Base-by-base conservation (phyloP, 2,113 vertebrate species). In the Panthera uncia region DNA sequence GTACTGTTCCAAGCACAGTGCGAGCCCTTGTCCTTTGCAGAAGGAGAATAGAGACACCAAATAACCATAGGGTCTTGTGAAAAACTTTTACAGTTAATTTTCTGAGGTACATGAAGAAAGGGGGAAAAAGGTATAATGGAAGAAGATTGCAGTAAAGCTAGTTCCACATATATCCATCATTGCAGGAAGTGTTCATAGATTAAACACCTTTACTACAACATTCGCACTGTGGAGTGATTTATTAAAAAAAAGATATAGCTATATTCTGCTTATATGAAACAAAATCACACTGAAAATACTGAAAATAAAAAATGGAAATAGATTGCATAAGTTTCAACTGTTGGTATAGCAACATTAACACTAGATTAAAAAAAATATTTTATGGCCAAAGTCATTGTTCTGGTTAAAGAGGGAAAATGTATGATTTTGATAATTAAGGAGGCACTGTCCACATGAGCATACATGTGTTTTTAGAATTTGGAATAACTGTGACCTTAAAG, bases 281-380 rank as follows among this genome's bases (percentile, higher is more conserved):
- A 94, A 71, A 87, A 48, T 19, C 3, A n/a, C 21, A 10, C 7
- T 31, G 18, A 82, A 82, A 86, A 81, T 87, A 92, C 16, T 87
- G 41, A 82, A 96, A 96, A 61, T n/a, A 69, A 66, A 78, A 7
- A 94, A 69, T 14, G 52, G 65, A 93, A 95, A 61, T 45, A 68
- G 50, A 48, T 63, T 0, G 8, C 86, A 63, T 83, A 41, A 87
- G 15, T 85, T 94, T 8, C 21, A 83, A 97, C 73, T 27, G 14
- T 83, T 88, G 41, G 16, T 36, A n/a, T 36, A 81, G 6, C 23
- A 71, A 71, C 48, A 65, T 85, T 96, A 88, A 57, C 61, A 16
- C 36, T 4, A 71, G 23, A 89, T 36, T 7, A 4, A 55, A 91
- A 93, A 91, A 78, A 50, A 66, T 2, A 69, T 73, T 48, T 69